Evolutionary conservation across 2,113 vertebrate genomes (phyloP).

Genomic region (Hystrix cristata): DNA sequence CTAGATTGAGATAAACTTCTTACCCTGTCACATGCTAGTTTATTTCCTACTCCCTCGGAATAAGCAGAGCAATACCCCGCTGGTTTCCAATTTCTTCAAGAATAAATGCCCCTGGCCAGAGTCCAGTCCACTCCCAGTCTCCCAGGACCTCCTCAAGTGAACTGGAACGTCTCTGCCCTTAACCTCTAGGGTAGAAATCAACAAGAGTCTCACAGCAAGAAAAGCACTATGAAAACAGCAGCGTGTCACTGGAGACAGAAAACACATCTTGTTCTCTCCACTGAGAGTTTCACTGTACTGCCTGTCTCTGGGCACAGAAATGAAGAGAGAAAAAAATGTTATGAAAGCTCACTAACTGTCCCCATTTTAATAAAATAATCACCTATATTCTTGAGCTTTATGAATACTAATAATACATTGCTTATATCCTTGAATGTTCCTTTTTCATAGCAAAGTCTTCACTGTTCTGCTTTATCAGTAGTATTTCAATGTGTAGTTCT

Average conservation of each 20-base stretch:
- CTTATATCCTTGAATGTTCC: not conserved
- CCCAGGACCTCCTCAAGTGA: constrained; percentile 30
- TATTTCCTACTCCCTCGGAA: constrained; percentile 72
- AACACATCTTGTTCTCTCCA: constrained; percentile 59
- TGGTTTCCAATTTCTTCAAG: constrained; percentile 76
- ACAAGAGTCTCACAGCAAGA: constrained; percentile 53
- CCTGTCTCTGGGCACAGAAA: constrained; percentile 13
- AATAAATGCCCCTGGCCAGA: constrained; percentile 73
- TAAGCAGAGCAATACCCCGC: constrained; percentile 47
- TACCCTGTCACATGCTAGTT: constrained; percentile 56
- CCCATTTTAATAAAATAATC: constrained; percentile 57
- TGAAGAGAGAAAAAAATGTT: constrained; percentile 61
- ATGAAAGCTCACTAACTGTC: constrained; percentile 8
- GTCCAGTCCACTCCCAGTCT: constrained; percentile 69
- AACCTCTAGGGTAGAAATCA: constrained; percentile 72
- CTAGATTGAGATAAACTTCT: constrained; percentile 59
- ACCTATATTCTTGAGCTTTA: constrained; percentile 45
- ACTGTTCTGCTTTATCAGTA: constrained; percentile 26
- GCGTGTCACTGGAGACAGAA: constrained; percentile 32
- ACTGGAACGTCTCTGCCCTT: constrained; percentile 66
- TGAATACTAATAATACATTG: not conserved
- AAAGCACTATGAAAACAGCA: constrained; percentile 43
- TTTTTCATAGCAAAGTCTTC: constrained; percentile 53
- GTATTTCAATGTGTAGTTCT: constrained; percentile 37
- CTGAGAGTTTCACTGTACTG: not conserved